Evolutionary conservation across 2,113 vertebrate genomes (phyloP).

Genomic region (Sinocyclocheilus maitianheensis): DNA sequence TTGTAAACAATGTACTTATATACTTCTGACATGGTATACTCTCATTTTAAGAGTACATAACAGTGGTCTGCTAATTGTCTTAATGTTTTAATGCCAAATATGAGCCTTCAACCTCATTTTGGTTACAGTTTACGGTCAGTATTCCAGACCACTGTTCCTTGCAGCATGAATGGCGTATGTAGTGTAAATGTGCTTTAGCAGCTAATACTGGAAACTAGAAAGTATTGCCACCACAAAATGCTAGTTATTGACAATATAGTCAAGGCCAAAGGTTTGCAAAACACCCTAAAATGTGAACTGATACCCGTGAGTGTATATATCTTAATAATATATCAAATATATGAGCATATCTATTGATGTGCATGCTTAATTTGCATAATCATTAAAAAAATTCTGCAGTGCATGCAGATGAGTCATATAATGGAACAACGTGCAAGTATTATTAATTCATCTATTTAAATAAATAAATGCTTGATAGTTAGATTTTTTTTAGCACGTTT

Average conservation of each 20-base stretch:
- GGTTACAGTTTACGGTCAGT: conserved; percentile 20
- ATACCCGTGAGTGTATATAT: background rate
- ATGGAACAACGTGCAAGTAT: background rate
- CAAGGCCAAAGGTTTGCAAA: conserved; percentile 26
- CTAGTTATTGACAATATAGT: background rate
- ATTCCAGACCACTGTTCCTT: conserved; percentile 1
- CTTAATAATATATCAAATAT: background rate
- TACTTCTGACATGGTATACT: no score
- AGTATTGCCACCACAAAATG: conserved; percentile 16
- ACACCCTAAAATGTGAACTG: conserved; percentile 1
- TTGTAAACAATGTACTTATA: no score
- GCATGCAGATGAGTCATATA: background rate
- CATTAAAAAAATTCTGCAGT: background rate
- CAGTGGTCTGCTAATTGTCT: no score
- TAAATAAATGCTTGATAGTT: background rate
- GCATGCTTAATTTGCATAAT: conserved; percentile 6
- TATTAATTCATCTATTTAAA: background rate
- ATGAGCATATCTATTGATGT: background rate
- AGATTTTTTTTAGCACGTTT: conserved; percentile 3
- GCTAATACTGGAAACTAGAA: background rate
- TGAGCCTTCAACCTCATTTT: background rate
- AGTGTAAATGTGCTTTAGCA: background rate
- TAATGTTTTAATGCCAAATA: no score
- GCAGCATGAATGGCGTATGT: background rate
- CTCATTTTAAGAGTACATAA: no score